Evolutionary conservation across 2,797 vertebrate genomes (phyloP).

Genomic region (Karalla daura): DNA sequence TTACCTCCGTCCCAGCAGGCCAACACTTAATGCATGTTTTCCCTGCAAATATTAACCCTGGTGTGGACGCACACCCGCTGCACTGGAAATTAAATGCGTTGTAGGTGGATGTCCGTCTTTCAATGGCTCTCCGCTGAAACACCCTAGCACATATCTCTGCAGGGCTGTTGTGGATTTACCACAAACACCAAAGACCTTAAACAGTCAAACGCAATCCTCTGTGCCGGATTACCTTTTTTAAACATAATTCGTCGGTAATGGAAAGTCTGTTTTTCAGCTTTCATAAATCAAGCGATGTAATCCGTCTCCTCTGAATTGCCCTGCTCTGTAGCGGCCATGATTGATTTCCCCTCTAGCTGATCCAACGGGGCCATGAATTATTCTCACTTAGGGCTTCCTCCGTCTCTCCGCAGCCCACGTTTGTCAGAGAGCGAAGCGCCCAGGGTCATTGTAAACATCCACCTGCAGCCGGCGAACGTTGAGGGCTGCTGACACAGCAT

Average conservation of each 20-base stretch:
- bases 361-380: conserved; percentile 33
- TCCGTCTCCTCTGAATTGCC: conserved; percentile 39
- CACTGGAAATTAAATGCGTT: conserved; percentile 19
- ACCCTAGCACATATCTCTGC: background rate
- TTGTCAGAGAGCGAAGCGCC: background rate
- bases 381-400: conserved; percentile 17
- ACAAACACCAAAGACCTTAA: conserved; percentile 22
- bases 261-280: conserved; percentile 27
- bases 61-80: conserved; percentile 13
- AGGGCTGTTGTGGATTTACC: conserved; percentile 14
- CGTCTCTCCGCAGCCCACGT: conserved; percentile 10
- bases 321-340: conserved; percentile 19
- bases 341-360: conserved; percentile 42
- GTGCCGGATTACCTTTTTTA: conserved; percentile 15
- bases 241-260: conserved; percentile 22
- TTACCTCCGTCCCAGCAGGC: conserved; percentile 14
- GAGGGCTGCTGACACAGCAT: conserved; percentile 4
- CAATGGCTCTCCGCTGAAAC: background rate
- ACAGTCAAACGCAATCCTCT: conserved; percentile 10
- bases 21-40: conserved; percentile 23
- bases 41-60: conserved; percentile 24
- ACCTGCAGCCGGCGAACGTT: background rate
- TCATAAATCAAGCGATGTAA: conserved; percentile 49
- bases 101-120: conserved; percentile 40
- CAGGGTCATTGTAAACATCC: conserved; percentile 7